These are phyloP conservation scores for Diarsia rubi DNA, from an alignment of 2,888 invertebrate genomes.

Conservation along the genomic window DNA sequence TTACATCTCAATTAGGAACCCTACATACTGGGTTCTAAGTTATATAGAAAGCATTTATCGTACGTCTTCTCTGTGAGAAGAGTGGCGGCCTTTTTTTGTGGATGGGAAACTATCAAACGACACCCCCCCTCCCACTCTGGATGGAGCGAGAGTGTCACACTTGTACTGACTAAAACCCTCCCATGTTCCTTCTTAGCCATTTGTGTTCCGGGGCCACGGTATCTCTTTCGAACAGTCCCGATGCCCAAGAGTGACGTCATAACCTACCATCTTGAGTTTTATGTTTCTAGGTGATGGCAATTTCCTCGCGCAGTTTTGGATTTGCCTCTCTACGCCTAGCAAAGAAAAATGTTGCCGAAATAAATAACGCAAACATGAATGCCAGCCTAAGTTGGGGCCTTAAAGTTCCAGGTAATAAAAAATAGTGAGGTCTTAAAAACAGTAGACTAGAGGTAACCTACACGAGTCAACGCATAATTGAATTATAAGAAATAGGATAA, in stretches of 20 bases:
- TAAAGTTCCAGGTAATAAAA: background rate
- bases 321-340: background rate
- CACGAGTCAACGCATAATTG: slow-evolving; percentile 54
- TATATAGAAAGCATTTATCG: background rate
- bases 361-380: background rate
- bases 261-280: background rate
- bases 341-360: background rate
- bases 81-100: too few relatives aligned
- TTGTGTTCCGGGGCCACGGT: too few relatives aligned
- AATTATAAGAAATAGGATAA: slow-evolving; percentile 61
- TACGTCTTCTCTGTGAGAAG: background rate
- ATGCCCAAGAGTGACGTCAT: background rate
- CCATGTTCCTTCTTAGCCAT: too few relatives aligned
- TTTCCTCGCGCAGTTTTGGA: background rate
- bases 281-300: background rate
- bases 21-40: background rate
- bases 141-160: too few relatives aligned
- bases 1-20: background rate
- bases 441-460: slow-evolving; percentile 1
- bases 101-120: too few relatives aligned
- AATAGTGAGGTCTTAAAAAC: background rate
- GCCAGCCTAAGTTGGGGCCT: background rate
- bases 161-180: too few relatives aligned
- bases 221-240: too few relatives aligned
- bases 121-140: too few relatives aligned